Conservation (phyloP, 2,113 vertebrate species). For the Gopherus flavomarginatus region DNA sequence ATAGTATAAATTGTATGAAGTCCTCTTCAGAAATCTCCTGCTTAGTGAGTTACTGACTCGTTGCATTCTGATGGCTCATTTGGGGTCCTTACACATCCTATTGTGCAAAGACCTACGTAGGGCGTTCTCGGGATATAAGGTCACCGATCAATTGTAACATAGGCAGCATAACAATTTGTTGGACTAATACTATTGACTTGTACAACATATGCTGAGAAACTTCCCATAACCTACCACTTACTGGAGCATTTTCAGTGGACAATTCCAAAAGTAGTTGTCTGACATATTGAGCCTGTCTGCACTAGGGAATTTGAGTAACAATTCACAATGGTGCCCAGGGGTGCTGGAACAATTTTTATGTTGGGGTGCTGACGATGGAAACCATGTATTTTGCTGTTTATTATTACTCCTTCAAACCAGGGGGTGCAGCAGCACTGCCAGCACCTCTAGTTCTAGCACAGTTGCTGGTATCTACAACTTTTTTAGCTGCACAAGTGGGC, state of each 20-base stretch:
- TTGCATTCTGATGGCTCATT: constrained; percentile 24
- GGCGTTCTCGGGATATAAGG: background rate
- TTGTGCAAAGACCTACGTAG: background rate
- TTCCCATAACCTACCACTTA: background rate
- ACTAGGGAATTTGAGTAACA: background rate
- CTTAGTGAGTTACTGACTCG: background rate
- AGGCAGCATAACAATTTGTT: background rate
- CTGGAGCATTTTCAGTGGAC: constrained; percentile 4
- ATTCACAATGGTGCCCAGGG: background rate
- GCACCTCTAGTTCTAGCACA: too few relatives aligned
- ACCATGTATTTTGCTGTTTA: too few relatives aligned
- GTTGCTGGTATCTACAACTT: background rate
- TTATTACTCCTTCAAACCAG: too few relatives aligned
- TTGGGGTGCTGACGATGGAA: too few relatives aligned
- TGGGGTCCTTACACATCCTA: background rate
- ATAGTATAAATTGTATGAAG: background rate
- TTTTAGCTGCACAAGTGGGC: constrained; percentile 10
- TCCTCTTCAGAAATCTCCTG: background rate
- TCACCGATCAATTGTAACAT: background rate
- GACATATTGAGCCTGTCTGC: background rate
- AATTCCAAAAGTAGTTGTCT: background rate
- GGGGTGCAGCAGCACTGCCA: too few relatives aligned
- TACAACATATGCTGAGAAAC: background rate
- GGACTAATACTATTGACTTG: background rate
- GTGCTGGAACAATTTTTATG: too few relatives aligned